These are phyloP conservation scores for Thera britannica DNA, from an alignment of 2,888 invertebrate genomes.

Conservation along the genomic window DNA sequence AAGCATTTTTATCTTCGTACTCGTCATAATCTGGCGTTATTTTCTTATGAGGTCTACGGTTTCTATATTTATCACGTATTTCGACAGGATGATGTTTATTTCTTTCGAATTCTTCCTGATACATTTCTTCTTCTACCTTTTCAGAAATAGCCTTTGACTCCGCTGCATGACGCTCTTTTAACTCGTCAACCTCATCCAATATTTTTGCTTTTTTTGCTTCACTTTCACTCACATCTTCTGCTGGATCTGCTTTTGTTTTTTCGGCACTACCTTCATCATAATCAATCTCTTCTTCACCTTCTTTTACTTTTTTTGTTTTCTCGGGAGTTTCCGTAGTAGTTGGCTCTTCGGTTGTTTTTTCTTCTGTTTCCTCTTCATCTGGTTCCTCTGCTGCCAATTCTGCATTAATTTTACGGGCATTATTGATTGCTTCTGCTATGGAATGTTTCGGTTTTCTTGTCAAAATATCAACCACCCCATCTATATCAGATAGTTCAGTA, in stretches of 20 bases:
- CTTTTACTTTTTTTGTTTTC: slow-evolving; percentile 31
- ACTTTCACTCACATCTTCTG: slow-evolving; percentile 56
- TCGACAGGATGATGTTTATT: slow-evolving; percentile 28
- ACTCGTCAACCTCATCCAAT: slow-evolving; percentile 68
- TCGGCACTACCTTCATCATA: slow-evolving; percentile 56
- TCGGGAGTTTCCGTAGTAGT: slow-evolving; percentile 27
- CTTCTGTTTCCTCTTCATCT: slow-evolving; percentile 27
- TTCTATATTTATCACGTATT: slow-evolving; percentile 56
- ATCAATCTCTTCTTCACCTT: slow-evolving; percentile 43
- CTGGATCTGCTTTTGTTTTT: slow-evolving; percentile 48
- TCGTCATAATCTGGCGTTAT: slow-evolving; percentile 63
- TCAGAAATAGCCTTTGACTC: slow-evolving; percentile 71
- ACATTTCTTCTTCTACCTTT: slow-evolving; percentile 69
- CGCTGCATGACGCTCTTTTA: slow-evolving; percentile 69
- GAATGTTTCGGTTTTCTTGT: slow-evolving; percentile 51
- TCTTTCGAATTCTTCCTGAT: slow-evolving; percentile 58
- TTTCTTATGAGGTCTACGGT: slow-evolving; percentile 30
- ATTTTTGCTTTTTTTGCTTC: slow-evolving; percentile 71
- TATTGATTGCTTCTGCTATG: slow-evolving; percentile 47
- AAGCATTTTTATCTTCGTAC: slow-evolving; percentile 57
- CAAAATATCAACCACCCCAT: slow-evolving; percentile 69
- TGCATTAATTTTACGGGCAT: slow-evolving; percentile 30
- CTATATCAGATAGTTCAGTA: slow-evolving; percentile 64
- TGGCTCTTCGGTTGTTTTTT: slow-evolving; percentile 31
- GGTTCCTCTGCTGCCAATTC: slow-evolving; percentile 17